Conservation (phyloP, 1,140 invertebrate genomes). For the Drosophila micromelanica region DNA sequence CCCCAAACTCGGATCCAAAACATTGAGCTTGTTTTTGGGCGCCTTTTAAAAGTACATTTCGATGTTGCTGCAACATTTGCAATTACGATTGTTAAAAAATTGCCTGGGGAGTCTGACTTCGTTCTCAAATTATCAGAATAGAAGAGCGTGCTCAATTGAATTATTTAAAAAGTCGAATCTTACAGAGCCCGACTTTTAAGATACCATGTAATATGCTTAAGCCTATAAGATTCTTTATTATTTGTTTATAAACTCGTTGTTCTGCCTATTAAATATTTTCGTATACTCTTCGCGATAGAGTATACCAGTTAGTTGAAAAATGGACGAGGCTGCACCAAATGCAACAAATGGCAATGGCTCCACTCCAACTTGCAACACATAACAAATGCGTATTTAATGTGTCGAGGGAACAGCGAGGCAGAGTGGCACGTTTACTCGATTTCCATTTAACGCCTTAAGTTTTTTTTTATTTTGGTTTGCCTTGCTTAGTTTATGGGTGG, state of each 20-base stretch:
- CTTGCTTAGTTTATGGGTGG: slow-evolving; percentile 74
- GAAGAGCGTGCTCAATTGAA: slow-evolving; percentile 16
- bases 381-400: slow-evolving; percentile 82
- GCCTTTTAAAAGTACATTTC: slow-evolving; percentile 77
- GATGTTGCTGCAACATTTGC: slow-evolving; percentile 72
- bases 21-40: slow-evolving; percentile 33
- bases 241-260: background rate
- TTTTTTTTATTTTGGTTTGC: slow-evolving; percentile 33
- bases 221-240: too few relatives aligned
- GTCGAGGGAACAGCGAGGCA: slow-evolving; percentile 44
- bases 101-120: slow-evolving; percentile 31
- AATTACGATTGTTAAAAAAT: slow-evolving; percentile 74
- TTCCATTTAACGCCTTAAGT: slow-evolving; percentile 77
- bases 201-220: slow-evolving; percentile 12
- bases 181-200: background rate
- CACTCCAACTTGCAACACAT: slow-evolving; percentile 68
- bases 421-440: slow-evolving; percentile 51
- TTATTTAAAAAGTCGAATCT: slow-evolving; percentile 8
- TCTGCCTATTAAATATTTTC: background rate
- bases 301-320: slow-evolving; percentile 51
- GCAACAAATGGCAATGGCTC: slow-evolving; percentile 45
- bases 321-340: slow-evolving; percentile 47
- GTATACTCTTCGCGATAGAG: background rate
- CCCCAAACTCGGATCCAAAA: slow-evolving; percentile 38
- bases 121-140: slow-evolving; percentile 32